Base-by-base conservation (phyloP, 2,113 vertebrate genomes). In the Sebastes schlegelii region DNA sequence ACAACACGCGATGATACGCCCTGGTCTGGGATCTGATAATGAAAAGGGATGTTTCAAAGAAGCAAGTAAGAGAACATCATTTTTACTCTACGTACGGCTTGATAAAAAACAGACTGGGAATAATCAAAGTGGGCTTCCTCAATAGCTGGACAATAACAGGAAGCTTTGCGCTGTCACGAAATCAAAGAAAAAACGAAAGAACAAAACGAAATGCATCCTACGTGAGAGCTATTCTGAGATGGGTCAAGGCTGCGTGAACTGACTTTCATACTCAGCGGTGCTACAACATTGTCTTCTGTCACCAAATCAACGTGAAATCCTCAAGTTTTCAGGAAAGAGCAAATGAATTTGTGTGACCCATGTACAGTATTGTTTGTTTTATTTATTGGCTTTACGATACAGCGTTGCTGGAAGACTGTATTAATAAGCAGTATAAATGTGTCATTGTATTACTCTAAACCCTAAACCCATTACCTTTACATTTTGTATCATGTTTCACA, bases 381-480 rank as follows among this genome's bases (percentile, higher is more conserved):
- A 95, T 95, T 95, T 95, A 95, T 95, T 95, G 88, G 84, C 92
- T 90, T 91, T 92, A 81, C 48, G 77, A 92, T 92, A 86, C 89
- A 92, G 86, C 85, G 3, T 86, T 91, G 90, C 86, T 88, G 91
- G 75, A 90, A 91, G 74, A 89, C 90, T 93, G 92, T 92, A 91
- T 90, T 92, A 55, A 76, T 74, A 86, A 89, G 91, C 91, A 88
- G 64, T 88, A 87, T 88, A 85, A 88, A 82, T 86, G 72, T 83
- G 83, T 88, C 57, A 42, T 76, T 86, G 84, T 91, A 87, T 92
- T 86, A 88, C 80, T 77, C 49, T 80, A 74, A 34, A 34, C 34
- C 40, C 82, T 51, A 73, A 80, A 34, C 60, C 63, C 60, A 77
- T 80, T 81, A 90, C 69, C 42, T 74, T 74, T 65, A 70, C 85